Base-by-base conservation (phyloP, 2,888 invertebrate genomes). In the Teinopalpus imperialis region DNA sequence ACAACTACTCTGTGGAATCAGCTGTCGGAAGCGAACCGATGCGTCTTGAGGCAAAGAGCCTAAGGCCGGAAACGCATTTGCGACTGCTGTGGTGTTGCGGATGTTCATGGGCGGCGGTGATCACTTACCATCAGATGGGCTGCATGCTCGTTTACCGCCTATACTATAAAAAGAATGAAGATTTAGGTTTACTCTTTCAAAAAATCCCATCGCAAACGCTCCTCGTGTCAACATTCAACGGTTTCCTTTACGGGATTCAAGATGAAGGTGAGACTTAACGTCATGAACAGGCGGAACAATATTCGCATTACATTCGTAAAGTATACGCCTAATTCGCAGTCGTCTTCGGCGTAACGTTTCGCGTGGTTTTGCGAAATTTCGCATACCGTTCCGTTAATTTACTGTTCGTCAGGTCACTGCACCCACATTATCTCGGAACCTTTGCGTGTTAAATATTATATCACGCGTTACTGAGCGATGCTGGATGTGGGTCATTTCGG, bases 351-450 rank as follows among this genome's bases (percentile, higher is more conserved):
- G 35, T 30, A 42, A 37, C 36, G 31, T 36, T 48, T 48, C 43
- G 48, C 48, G 43, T 31, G 24, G 45, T 41, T 51, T 43, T 40
- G 51, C 40, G 45, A 51, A 51, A 45, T 45, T 39, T 48, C 48
- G 45, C 43, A 46, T 45, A 40, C 48, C 45, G 51, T 45, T 45
- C 37, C 44, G 37, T 36, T 43, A 31, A 44, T 37, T 44, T 18
- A 16, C 10, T 2, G 29, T 8, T 12, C 8, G 16, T 7, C 43
- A 18, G 44, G 31, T 44, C 44, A 37, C 31, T 44, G 44, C 37
- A 39, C 44, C 44, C 36, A n/a, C 31, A 34, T 35, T 43, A 37
- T 37, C 31, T 37, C 13, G 31, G 16, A 31, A 31, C 37, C 39
- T 44, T 39, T 26, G 37, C 37, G 31, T 39, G 44, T 31, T 37